These are phyloP conservation scores for Scaptomyza parva DNA, from an alignment of 2,888 invertebrate species.

Conservation along the genomic window DNA sequence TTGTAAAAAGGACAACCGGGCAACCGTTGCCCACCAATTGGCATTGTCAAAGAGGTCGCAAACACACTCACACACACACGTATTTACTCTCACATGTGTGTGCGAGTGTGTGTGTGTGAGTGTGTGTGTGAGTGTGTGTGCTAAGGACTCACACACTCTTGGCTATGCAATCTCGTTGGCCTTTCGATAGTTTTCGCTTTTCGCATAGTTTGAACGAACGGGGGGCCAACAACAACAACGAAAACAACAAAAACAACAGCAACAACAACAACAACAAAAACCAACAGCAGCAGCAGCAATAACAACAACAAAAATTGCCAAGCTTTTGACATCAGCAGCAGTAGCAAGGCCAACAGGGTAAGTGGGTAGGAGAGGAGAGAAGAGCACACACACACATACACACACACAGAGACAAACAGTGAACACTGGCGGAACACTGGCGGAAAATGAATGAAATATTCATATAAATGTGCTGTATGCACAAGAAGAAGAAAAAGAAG, in stretches of 20 bases:
- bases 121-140: conserved; percentile 24
- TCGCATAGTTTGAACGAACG: conserved; percentile 58
- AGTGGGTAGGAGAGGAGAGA: conserved; percentile 9
- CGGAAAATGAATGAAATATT: background rate
- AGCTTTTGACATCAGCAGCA: conserved; percentile 18
- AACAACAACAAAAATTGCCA: conserved; percentile 10
- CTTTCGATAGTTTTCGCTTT: conserved; percentile 66
- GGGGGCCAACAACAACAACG: conserved; percentile 14
- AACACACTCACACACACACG: conserved; percentile 12
- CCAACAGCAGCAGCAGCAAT: too few relatives aligned
- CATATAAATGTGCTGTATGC: background rate
- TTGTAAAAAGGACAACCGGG: conserved; percentile 78
- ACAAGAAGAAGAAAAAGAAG: background rate
- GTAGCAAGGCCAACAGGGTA: conserved; percentile 25
- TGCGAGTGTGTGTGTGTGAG: conserved; percentile 8
- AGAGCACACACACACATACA: too few relatives aligned
- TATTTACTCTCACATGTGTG: conserved; percentile 6
- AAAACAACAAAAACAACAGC: conserved; percentile 7
- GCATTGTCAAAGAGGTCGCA: conserved; percentile 64
- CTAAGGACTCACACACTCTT: conserved; percentile 48
- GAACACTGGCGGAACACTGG: conserved; percentile 46
- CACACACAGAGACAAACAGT: too few relatives aligned
- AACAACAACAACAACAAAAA: background rate
- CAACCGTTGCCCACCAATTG: conserved; percentile 72
- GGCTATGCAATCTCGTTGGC: conserved; percentile 46